Percentiles rank a stretch among this genome's conserved stretches.
Conservation (phyloP, 35 echinoderm and acorn worm genomes). For the Hemicentrotus pulcherrimus region DNA sequence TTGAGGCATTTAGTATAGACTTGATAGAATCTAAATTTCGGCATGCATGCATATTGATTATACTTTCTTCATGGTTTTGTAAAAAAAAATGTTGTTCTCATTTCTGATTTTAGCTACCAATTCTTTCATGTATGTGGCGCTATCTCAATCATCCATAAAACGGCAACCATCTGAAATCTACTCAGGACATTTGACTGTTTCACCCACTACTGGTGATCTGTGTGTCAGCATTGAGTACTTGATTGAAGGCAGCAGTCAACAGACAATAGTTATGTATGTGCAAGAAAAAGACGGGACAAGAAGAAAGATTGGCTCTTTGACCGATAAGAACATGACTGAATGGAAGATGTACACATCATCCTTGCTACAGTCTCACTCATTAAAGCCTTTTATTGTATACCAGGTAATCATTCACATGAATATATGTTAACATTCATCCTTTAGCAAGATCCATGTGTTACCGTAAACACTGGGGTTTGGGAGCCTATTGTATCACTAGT, state of each 20-base stretch:
- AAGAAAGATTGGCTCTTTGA: background rate
- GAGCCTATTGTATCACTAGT: too few species aligned
- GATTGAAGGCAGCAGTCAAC: background rate
- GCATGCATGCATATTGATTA: too few species aligned
- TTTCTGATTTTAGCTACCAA: background rate
- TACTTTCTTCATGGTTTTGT: background rate
- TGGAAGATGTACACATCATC: conserved; percentile 25
- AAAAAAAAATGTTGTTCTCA: background rate
- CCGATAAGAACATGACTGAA: conserved; percentile 18
- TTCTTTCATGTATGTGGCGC: conserved; percentile 37
- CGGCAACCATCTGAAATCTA: background rate
- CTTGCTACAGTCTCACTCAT: background rate
- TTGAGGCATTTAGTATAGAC: too few species aligned
- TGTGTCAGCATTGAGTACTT: conserved; percentile 30
- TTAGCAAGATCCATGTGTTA: too few species aligned
- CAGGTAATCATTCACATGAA: background rate
- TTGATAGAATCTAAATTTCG: too few species aligned
- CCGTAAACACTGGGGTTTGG: too few species aligned
- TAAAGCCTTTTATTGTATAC: conserved; percentile 15
- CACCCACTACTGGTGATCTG: background rate
- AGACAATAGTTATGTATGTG: conserved; percentile 2
- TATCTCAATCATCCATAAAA: background rate
- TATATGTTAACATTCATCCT: too few species aligned
- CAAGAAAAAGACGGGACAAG: background rate
- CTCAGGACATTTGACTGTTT: background rate